Evolutionary conservation across 1,140 invertebrate species (phyloP).

Genomic region (Acyrthosiphon pisum): DNA sequence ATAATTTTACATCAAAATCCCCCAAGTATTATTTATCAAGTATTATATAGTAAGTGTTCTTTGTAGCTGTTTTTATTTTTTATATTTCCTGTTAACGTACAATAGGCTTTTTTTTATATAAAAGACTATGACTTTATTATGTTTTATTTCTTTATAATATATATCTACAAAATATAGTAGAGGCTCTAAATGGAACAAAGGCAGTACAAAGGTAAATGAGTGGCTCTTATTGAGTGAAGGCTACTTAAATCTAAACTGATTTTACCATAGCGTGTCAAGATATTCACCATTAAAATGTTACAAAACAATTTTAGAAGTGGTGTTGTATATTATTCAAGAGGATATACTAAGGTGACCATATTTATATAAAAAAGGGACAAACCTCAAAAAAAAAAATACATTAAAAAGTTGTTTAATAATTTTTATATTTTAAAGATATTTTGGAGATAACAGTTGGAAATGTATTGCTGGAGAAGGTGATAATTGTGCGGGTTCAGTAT

Average conservation of each 20-base stretch:
- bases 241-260: background rate
- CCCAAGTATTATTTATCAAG: background rate
- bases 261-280: background rate
- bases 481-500: background rate
- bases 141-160: background rate
- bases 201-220: constrained; percentile 8
- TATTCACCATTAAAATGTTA: background rate
- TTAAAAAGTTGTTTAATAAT: background rate
- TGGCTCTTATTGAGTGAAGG: background rate
- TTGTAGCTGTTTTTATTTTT: background rate
- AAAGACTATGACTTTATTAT: constrained; percentile 26
- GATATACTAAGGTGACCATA: background rate
- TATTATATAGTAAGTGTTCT: background rate
- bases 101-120: background rate
- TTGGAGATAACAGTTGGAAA: background rate
- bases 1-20: background rate
- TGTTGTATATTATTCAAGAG: background rate
- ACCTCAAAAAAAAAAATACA: background rate
- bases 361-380: background rate
- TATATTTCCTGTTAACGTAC: background rate
- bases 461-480: background rate
- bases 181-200: background rate
- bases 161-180: background rate
- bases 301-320: background rate
- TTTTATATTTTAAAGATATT: background rate